Base-by-base conservation (phyloP, 2,888 invertebrate species). In the Trachelus troglodyta region DNA sequence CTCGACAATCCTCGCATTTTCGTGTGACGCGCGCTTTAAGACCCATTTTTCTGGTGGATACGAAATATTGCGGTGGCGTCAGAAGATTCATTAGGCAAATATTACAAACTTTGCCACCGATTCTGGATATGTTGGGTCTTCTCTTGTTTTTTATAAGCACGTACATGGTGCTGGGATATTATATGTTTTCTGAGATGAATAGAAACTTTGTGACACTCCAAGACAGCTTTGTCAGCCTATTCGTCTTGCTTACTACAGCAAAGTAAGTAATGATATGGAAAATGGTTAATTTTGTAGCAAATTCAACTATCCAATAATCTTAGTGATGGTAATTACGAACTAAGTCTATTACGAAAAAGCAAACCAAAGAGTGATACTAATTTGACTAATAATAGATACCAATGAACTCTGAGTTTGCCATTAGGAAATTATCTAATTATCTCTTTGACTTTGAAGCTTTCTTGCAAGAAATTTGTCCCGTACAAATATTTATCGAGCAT, bases 1-100 rank as follows among this genome's bases (percentile, higher is more conserved):
- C 96, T 81, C 93, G 97, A 31, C 97, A 97, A 90, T 95, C 96
- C 0, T 96, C 96, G 0, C 97, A 98, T 92, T 96, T 97, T 91
- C 93, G 98, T 0, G 96, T 97, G 76, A 97, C 97, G n/a, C 93
- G 97, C 81, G 96, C 97, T 9, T 92, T 97, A 15, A 93, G 97
- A 30, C 97, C 97, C n/a, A 96, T 98, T 85, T 97, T 97, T 92
- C 92, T 98, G 71, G 95, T 97, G 75, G 97, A 97, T 92, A 97
- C 97, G 71, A 94, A 96, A 85, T 96, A 96, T 84, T 96, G 96
- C 85, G 96, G 96, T 23, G 96, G 96, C 1, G 96, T 97, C 15
- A 90, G 95, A 73, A 91, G 95, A 86, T 96, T 95, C 87, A 95
- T 96, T 74, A 90, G 96, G 82, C 97, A 97, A 92, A 96, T 97